Evolutionary conservation across 1,140 invertebrate genomes (phyloP).

Genomic region (Aphis gossypii): DNA sequence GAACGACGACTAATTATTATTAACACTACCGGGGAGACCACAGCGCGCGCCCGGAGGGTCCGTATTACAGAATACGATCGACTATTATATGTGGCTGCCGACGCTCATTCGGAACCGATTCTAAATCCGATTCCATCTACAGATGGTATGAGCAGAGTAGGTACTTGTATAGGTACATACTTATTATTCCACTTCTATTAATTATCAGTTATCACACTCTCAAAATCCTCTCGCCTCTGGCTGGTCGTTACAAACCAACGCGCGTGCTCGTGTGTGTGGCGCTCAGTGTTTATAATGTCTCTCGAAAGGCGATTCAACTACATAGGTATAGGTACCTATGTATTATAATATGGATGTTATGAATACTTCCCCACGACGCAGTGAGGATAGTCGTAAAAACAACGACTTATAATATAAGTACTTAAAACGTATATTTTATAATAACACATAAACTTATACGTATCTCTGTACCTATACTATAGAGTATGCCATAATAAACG

Average conservation of each 20-base stretch:
- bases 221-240: conserved; percentile 19
- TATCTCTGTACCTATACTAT: not conserved
- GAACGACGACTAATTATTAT: not conserved
- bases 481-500: no score
- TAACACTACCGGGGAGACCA: not conserved
- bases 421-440: not conserved
- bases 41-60: not conserved
- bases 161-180: not conserved
- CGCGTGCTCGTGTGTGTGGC: not conserved
- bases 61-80: not conserved
- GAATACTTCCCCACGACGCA: not conserved
- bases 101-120: not conserved
- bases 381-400: not conserved
- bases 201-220: not conserved
- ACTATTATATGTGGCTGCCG: not conserved
- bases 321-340: not conserved
- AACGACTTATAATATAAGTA: not conserved
- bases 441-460: not conserved
- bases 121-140: not conserved
- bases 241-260: not conserved
- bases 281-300: not conserved
- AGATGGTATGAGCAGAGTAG: not conserved
- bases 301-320: not conserved
- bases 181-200: not conserved
- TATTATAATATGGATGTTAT: not conserved